These are phyloP conservation scores for Epizoanthus stellaris DNA, from an alignment of 92 coral and sea anemone species.

Conservation along the genomic window DNA sequence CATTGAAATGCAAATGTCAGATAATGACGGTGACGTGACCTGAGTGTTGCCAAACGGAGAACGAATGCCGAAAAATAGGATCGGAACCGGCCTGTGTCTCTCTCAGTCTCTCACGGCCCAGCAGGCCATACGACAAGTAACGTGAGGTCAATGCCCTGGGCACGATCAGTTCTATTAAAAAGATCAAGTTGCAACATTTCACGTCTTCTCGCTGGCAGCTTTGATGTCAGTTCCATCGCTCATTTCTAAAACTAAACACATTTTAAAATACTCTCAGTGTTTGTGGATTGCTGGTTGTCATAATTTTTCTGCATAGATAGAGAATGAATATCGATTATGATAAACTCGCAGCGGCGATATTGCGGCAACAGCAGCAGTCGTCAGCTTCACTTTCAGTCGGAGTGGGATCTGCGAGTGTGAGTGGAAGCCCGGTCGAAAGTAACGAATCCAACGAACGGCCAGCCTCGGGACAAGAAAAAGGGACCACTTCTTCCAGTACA, in stretches of 20 bases:
- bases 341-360: constrained; percentile 31
- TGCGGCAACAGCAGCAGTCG: constrained; percentile 29
- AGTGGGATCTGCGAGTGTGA: constrained; percentile 14
- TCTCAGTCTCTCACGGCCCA: too few relatives aligned
- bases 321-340: constrained; percentile 28
- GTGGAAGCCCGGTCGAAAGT: constrained; percentile 20
- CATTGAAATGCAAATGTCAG: too few relatives aligned
- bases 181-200: too few relatives aligned
- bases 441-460: not conserved
- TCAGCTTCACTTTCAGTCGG: constrained; percentile 10
- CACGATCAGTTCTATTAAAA: too few relatives aligned
- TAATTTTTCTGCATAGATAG: constrained; percentile 5
- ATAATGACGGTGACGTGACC: too few relatives aligned
- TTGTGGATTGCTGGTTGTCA: constrained; percentile 26
- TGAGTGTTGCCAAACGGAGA: too few relatives aligned
- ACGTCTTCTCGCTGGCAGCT: constrained; percentile 13
- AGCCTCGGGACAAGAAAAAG: constrained; percentile 18
- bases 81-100: too few relatives aligned
- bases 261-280: constrained; percentile 31
- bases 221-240: constrained; percentile 22
- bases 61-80: too few relatives aligned
- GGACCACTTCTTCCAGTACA: constrained; percentile 3
- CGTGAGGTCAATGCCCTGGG: too few relatives aligned
- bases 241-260: constrained; percentile 34
- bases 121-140: too few relatives aligned